phyloP scores from a whole-genome alignment of 2,888 invertebrate species.

The Cosmia pyralina region DNA sequence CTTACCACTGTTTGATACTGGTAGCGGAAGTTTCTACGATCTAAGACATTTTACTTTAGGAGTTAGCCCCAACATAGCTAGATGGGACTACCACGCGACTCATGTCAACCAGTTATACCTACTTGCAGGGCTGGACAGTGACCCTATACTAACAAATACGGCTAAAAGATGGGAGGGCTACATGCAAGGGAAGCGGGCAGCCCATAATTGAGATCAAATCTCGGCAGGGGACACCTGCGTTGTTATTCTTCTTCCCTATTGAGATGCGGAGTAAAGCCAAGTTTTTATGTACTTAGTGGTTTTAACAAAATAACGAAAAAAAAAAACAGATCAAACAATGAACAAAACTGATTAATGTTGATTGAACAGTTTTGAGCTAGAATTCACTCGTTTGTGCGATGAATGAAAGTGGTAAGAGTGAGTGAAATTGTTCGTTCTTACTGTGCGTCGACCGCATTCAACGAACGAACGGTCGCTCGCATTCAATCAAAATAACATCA shows the following conservation, averaged over 20 bases:
- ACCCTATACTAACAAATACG: constrained; percentile 94
- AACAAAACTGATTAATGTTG: constrained; percentile 1
- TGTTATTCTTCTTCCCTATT: constrained; percentile 31
- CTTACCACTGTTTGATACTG: constrained; percentile 97
- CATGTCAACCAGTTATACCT: constrained; percentile 98
- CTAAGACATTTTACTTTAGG: constrained; percentile 97
- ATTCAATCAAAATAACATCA: not conserved
- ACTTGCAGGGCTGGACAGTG: constrained; percentile 95
- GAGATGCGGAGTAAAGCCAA: constrained; percentile 26
- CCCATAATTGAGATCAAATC: constrained; percentile 94
- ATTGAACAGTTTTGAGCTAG: not conserved
- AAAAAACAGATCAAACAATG: not conserved
- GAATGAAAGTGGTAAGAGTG: constrained; percentile 7
- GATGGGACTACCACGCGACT: constrained; percentile 99
- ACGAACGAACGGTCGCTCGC: constrained; percentile 9
- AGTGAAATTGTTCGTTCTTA: constrained; percentile 1
- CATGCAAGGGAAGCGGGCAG: constrained; percentile 98
- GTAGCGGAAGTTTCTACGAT: constrained; percentile 98
- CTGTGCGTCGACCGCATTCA: not conserved
- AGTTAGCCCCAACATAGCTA: constrained; percentile 97
- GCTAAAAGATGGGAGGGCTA: constrained; percentile 98
- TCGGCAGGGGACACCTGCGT: constrained; percentile 50
- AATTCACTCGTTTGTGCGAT: constrained; percentile 2
- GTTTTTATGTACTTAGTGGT: constrained; percentile 18
- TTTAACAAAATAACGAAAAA: not conserved